Conservation (phyloP, 2,797 vertebrate genomes). For the Austrolebias charrua region DNA sequence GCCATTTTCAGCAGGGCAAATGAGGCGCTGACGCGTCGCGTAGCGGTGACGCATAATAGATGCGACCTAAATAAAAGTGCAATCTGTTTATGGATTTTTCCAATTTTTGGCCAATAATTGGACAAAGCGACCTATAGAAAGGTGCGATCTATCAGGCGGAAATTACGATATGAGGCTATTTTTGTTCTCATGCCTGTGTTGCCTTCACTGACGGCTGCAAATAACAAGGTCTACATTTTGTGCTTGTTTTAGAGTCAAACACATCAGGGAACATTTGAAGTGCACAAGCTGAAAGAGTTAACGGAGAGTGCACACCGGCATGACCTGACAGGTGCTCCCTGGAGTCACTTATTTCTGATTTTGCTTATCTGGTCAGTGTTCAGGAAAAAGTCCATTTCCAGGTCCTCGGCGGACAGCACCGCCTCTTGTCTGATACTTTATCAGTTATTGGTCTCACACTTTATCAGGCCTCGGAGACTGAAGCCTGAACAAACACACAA, state of each 20-base stretch:
- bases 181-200: constrained; percentile 3
- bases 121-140: too few species aligned
- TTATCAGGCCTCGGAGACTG: constrained; percentile 49
- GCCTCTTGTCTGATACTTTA: constrained; percentile 51
- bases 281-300: constrained; percentile 7
- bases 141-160: too few species aligned
- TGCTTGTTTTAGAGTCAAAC: too few species aligned
- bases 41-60: too few species aligned
- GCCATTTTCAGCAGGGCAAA: too few species aligned
- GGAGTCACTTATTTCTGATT: constrained; percentile 49
- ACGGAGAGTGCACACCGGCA: constrained; percentile 16
- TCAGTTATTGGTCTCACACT: constrained; percentile 62
- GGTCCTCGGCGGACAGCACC: constrained; percentile 39
- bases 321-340: constrained; percentile 32
- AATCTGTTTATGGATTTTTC: too few species aligned
- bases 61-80: too few species aligned
- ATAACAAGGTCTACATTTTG: too few species aligned
- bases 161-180: neutral
- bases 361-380: constrained; percentile 56
- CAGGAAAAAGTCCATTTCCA: constrained; percentile 54
- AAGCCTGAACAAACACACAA: constrained; percentile 20
- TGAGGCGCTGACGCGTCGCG: too few species aligned
- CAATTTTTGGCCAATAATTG: too few species aligned
- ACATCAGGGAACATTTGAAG: too few species aligned
- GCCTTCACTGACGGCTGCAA: neutral